Evolutionary conservation across 2,797 vertebrate genomes (phyloP).

Genomic region (Myripristis jacobus): DNA sequence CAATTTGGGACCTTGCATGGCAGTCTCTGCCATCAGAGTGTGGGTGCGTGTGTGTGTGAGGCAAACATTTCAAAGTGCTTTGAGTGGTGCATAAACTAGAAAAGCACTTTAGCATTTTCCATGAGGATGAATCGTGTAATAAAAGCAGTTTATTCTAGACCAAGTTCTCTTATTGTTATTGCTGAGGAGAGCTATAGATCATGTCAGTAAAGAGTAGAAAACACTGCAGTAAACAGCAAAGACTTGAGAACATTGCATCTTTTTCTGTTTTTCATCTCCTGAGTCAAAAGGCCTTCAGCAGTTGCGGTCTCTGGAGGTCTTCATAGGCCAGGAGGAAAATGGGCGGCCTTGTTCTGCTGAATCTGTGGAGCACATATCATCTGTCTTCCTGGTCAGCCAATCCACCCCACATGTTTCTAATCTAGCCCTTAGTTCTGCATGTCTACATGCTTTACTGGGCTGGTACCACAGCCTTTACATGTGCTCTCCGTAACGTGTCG

Average conservation of each 20-base stretch:
- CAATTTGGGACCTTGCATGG: too few species aligned
- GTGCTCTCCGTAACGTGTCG: conserved; percentile 51
- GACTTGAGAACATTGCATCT: neutral
- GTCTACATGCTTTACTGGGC: conserved; percentile 73
- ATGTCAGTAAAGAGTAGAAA: neutral
- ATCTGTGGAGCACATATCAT: conserved; percentile 50
- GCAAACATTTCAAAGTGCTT: too few species aligned
- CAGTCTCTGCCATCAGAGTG: too few species aligned
- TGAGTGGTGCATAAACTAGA: too few species aligned
- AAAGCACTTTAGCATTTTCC: too few species aligned
- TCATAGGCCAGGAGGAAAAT: conserved; percentile 43
- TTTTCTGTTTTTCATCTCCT: conserved; percentile 8
- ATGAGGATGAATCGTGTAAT: neutral
- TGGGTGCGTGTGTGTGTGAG: too few species aligned
- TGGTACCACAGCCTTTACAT: conserved; percentile 48
- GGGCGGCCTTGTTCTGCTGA: conserved; percentile 50
- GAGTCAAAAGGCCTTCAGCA: conserved; percentile 24
- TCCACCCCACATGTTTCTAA: conserved; percentile 82
- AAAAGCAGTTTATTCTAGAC: neutral
- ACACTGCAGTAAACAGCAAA: neutral
- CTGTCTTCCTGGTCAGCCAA: conserved; percentile 69
- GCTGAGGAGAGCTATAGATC: neutral
- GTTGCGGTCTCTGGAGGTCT: conserved; percentile 39
- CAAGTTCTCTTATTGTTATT: neutral
- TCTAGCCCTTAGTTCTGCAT: conserved; percentile 66